Evolutionary conservation across 1,140 invertebrate genomes (phyloP).

Genomic region (Berghia stephanieae): DNA sequence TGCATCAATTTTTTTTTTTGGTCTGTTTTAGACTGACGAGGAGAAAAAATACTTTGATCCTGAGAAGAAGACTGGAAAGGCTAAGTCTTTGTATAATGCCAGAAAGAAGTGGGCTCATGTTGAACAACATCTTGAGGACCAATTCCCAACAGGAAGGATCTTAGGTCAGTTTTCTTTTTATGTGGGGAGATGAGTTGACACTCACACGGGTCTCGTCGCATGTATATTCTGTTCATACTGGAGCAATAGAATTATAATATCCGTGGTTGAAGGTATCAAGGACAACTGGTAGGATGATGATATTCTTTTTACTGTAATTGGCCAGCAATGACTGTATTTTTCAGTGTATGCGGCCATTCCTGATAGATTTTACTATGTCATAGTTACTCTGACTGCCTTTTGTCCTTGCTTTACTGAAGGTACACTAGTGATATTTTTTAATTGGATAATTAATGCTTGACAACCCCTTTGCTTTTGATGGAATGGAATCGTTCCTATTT

Average conservation of each 20-base stretch:
- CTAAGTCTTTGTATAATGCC: too few relatives aligned
- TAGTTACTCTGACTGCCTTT: constrained; percentile 64
- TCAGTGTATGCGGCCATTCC: constrained; percentile 8
- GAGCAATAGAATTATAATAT: too few relatives aligned
- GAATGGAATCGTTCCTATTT: too few relatives aligned
- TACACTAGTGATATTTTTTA: too few relatives aligned
- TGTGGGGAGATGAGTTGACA: too few relatives aligned
- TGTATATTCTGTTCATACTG: too few relatives aligned
- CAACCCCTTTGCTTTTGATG: too few relatives aligned
- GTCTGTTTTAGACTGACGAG: constrained; percentile 84
- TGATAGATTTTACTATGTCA: constrained; percentile 51
- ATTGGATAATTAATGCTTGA: too few relatives aligned
- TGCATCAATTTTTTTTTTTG: constrained; percentile 42
- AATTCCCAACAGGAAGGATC: constrained; percentile 94
- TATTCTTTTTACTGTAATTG: constrained; percentile 34
- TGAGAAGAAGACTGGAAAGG: too few relatives aligned
- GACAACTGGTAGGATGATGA: constrained; percentile 35
- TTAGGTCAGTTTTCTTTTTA: constrained; percentile 76
- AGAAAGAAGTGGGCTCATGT: constrained; percentile 93
- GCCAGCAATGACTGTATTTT: constrained; percentile 16
- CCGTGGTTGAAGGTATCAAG: too few relatives aligned
- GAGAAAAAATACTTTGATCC: constrained; percentile 94
- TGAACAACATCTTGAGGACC: constrained; percentile 91
- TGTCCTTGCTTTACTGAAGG: too few relatives aligned
- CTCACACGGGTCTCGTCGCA: too few relatives aligned